Evolutionary conservation across 2,888 invertebrate genomes (phyloP).

Genomic region (Drosophila demipolita): DNA sequence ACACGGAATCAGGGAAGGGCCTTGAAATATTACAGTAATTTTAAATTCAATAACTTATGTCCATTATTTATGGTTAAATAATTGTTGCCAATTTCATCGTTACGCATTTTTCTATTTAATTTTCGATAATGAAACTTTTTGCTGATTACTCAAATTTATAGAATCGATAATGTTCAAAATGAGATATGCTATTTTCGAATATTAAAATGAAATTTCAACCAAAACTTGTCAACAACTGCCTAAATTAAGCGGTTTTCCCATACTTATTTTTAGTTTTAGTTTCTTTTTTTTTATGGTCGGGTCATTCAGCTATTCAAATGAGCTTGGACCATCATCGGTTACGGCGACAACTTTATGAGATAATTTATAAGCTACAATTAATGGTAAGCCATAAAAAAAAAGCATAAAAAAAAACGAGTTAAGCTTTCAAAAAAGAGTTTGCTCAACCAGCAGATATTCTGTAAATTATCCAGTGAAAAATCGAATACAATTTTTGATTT

Average conservation of each 20-base stretch:
- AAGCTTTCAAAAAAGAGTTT: not conserved
- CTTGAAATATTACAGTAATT: conserved; percentile 60
- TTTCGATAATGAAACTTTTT: conserved; percentile 7
- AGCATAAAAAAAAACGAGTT: conserved; percentile 12
- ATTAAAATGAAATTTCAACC: conserved; percentile 7
- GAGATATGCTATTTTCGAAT: conserved; percentile 15
- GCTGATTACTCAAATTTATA: conserved; percentile 21
- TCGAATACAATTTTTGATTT: not conserved
- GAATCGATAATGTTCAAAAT: conserved; percentile 3
- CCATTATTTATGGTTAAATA: conserved; percentile 43
- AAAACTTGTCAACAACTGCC: conserved; percentile 17
- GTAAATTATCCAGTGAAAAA: not conserved
- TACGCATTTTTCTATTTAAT: conserved; percentile 30
- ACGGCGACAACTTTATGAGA: conserved; percentile 58
- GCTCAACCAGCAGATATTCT: conserved; percentile 1
- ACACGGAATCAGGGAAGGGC: conserved; percentile 7
- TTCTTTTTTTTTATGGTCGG: conserved; percentile 16
- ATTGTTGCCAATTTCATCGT: conserved; percentile 17
- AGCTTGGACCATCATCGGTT: conserved; percentile 32
- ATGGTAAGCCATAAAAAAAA: conserved; percentile 28
- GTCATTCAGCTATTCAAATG: conserved; percentile 59
- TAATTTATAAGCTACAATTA: conserved; percentile 53
- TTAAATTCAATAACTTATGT: conserved; percentile 61
- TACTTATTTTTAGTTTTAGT: conserved; percentile 2
- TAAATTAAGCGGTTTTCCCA: conserved; percentile 46